Conservation (phyloP, 2,888 invertebrate species). For the Anarsia innoxiella region DNA sequence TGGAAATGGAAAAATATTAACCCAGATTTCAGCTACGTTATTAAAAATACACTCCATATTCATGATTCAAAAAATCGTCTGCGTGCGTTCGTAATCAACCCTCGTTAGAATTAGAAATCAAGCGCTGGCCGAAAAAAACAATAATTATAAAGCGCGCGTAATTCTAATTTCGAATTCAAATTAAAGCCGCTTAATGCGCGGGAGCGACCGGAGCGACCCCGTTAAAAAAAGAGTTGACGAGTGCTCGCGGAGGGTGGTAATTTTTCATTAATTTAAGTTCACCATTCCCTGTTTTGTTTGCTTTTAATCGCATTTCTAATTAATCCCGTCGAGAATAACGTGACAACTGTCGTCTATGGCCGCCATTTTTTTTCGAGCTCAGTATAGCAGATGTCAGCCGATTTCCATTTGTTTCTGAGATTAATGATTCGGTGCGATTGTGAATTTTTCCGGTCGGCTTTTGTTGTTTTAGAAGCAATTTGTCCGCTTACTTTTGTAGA, state of each 20-base stretch:
- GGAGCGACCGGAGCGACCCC: constrained; percentile 73
- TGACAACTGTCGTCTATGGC: constrained; percentile 75
- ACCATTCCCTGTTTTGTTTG: constrained; percentile 76
- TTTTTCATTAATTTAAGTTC: constrained; percentile 77
- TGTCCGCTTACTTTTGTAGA: constrained; percentile 73
- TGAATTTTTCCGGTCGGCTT: constrained; percentile 75
- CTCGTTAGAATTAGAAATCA: constrained; percentile 66
- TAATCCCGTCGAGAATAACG: constrained; percentile 76
- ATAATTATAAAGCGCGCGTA: constrained; percentile 76
- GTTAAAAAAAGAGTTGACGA: constrained; percentile 75
- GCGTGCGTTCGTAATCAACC: constrained; percentile 34
- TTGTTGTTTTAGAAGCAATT: constrained; percentile 76
- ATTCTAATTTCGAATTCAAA: constrained; percentile 76
- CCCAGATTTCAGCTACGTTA: not conserved
- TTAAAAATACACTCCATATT: constrained; percentile 7
- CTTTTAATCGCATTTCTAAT: constrained; percentile 76
- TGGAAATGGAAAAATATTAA: too few species aligned
- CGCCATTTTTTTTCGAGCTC: constrained; percentile 65
- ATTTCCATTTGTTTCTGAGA: constrained; percentile 76
- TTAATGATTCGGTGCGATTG: constrained; percentile 75
- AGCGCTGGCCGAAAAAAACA: constrained; percentile 61
- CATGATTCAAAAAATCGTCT: constrained; percentile 9
- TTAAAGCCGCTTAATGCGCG: constrained; percentile 76
- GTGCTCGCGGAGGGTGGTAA: constrained; percentile 73
- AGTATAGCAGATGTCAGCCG: constrained; percentile 74